phyloP scores from a whole-genome alignment of 2,797 vertebrate genomes.

The Pipistrellus nathusii region DNA sequence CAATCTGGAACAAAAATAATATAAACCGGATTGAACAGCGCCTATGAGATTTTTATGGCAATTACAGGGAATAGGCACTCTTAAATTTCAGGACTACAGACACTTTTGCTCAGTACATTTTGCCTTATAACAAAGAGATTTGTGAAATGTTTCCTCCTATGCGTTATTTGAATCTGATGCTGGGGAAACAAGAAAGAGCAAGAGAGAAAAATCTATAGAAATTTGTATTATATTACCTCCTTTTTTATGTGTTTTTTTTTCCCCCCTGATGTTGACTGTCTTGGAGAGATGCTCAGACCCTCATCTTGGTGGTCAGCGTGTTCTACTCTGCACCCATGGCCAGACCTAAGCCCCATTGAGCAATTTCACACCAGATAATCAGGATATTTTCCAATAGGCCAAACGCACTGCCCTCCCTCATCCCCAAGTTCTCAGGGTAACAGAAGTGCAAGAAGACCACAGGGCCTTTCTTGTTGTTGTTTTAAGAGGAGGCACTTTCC shows the following conservation, averaged over 20 bases:
- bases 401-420: background rate
- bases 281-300: background rate
- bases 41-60: slow-evolving; percentile 1
- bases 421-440: background rate
- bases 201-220: background rate
- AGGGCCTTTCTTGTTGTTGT: background rate
- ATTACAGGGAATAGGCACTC: background rate
- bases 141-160: background rate
- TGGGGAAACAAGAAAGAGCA: background rate
- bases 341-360: background rate
- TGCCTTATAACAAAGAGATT: background rate
- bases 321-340: background rate
- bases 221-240: background rate
- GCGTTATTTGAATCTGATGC: background rate
- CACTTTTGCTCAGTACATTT: background rate
- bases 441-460: background rate
- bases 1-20: too few relatives aligned
- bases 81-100: background rate
- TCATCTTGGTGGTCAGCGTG: fast-evolving
- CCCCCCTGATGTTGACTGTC: background rate
- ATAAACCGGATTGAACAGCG: background rate
- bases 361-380: background rate
- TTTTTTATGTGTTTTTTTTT: background rate
- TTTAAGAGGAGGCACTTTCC: background rate
- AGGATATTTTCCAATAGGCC: background rate